phyloP scores from a whole-genome alignment of 2,888 invertebrate genomes.

The Panopea generosa region DNA sequence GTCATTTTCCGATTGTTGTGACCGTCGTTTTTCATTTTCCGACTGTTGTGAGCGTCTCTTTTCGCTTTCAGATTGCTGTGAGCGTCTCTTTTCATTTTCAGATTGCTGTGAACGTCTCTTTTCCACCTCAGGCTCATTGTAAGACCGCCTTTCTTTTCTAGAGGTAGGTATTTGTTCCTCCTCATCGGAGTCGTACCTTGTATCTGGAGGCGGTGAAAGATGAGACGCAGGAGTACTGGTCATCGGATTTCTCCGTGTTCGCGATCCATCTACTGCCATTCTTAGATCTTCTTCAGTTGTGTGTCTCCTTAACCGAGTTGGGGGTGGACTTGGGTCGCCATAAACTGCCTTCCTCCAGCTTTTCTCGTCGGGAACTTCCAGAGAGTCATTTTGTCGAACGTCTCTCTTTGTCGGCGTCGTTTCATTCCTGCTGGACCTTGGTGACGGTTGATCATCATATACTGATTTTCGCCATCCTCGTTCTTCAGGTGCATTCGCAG shows the following conservation, averaged over 20 bases:
- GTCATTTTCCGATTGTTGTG: conserved; percentile 60
- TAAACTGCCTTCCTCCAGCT: conserved; percentile 79
- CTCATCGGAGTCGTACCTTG: conserved; percentile 51
- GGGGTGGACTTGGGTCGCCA: conserved; percentile 66
- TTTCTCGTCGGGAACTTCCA: conserved; percentile 75
- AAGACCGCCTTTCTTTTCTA: conserved; percentile 51
- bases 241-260: conserved; percentile 64
- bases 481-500: conserved; percentile 39
- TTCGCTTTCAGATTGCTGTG: conserved; percentile 61
- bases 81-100: conserved; percentile 59
- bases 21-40: conserved; percentile 50
- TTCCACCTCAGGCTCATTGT: conserved; percentile 28
- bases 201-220: conserved; percentile 50
- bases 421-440: conserved; percentile 15
- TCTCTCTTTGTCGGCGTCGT: conserved; percentile 39
- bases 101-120: conserved; percentile 55
- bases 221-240: conserved; percentile 77
- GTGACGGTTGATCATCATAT: conserved; percentile 44
- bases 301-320: conserved; percentile 49
- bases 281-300: conserved; percentile 65
- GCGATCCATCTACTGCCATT: conserved; percentile 56
- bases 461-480: conserved; percentile 53
- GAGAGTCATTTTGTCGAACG: conserved; percentile 64
- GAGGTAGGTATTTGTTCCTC: conserved; percentile 47
- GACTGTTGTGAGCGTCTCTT: conserved; percentile 56